Evolutionary conservation across 2,797 vertebrate genomes (phyloP), one percentile per base, ranked within the genome.

Genomic region (Channa striata): DNA sequence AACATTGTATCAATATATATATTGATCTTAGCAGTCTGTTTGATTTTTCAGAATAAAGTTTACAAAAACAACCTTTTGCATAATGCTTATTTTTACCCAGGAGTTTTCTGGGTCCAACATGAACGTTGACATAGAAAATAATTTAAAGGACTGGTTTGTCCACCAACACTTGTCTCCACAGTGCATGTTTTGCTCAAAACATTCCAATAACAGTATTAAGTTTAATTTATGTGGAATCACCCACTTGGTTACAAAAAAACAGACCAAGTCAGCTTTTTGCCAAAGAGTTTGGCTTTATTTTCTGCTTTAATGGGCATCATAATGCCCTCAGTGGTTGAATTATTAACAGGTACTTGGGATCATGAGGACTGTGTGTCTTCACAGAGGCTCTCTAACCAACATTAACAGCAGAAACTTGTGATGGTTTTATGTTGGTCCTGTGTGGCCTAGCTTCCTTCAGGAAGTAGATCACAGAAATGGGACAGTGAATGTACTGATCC

Each of bases 31-130:
- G 94, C 92, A 91, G 91, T 95, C 92, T 88, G 93, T 94, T 93
- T 94, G 88, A 92, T 93, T 93, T 93, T 93, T 92, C 91, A 93
- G 93, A 95, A 94, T 94, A 95, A 95, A 95, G 89, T 92, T 94
- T 93, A 90, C 90, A 93, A 94, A 93, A 91, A 92, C 81, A 57
- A 74, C 21, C 51, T 30, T 77, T 70, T 77, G 63, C 68, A 58
- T 59, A 7, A 40, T 68, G 16, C 4, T 66, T 46, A 36, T 76
- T 83, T 72, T 54, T n/a, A 50, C n/a, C 7, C 2, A 23, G 13
- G 37, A 52, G 33, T 11, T 6, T 10, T 47, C 1, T 54, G 3
- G 10, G 10, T 37, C 20, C 23, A 53, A 25, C 21, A 11, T 33
- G 25, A 8, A 5, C 57, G n/a, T 52, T 21, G 21, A 49, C 9